These are phyloP conservation scores for Microctonus brassicae DNA, from an alignment of 2,888 invertebrate genomes.

Conservation along the genomic window DNA sequence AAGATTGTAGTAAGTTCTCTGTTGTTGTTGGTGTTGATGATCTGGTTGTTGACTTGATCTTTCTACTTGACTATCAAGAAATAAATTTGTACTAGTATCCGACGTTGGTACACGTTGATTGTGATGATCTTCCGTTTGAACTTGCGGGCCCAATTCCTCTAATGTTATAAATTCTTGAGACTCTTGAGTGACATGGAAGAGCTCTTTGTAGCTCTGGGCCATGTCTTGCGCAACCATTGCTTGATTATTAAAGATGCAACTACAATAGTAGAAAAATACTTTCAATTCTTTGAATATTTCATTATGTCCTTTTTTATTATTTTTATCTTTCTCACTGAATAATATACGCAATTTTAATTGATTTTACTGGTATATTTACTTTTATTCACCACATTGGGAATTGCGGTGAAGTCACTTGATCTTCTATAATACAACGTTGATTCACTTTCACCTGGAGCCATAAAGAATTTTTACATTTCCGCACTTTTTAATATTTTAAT, in stretches of 20 bases:
- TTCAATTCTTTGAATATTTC: conserved; percentile 42
- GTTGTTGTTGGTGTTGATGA: conserved; percentile 32
- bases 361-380: no score
- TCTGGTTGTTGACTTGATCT: conserved; percentile 37
- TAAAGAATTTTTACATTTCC: neutral
- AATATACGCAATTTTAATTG: no score
- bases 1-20: conserved; percentile 58
- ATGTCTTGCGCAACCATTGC: conserved; percentile 65
- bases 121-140: conserved; percentile 48
- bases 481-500: neutral
- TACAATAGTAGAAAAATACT: conserved; percentile 48
- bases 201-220: conserved; percentile 62
- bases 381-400: conserved; percentile 46
- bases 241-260: conserved; percentile 38
- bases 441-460: conserved; percentile 27
- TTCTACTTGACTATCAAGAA: conserved; percentile 32
- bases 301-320: neutral
- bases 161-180: conserved; percentile 61
- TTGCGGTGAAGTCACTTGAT: conserved; percentile 51
- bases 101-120: conserved; percentile 43
- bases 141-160: conserved; percentile 58
- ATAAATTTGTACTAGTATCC: conserved; percentile 44
- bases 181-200: conserved; percentile 59
- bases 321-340: no score
- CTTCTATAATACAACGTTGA: conserved; percentile 48